These are phyloP conservation scores for Athene cunicularia DNA, from an alignment of 2,113 vertebrate species.

Conservation along the genomic window DNA sequence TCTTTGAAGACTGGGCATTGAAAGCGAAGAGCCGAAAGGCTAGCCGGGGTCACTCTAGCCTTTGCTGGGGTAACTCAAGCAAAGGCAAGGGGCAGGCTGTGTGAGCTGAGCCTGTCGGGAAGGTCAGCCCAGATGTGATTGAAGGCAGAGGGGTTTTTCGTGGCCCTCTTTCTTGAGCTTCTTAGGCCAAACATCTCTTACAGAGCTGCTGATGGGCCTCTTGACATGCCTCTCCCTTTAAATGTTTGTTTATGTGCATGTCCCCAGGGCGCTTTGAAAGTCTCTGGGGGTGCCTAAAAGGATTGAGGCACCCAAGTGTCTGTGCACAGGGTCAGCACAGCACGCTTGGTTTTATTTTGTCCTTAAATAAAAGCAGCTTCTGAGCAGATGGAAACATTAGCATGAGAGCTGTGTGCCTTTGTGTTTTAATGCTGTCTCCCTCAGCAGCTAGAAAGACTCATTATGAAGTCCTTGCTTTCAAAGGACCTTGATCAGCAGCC, in stretches of 20 bases:
- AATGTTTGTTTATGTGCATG: not conserved
- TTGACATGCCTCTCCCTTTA: not conserved
- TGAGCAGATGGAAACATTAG: not conserved
- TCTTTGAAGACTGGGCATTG: not conserved
- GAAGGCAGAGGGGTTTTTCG: not conserved
- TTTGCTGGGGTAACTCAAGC: not conserved
- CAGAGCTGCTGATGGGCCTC: not conserved
- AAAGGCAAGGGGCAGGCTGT: not conserved
- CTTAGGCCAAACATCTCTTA: not conserved
- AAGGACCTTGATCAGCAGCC: not conserved
- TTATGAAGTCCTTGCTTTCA: not conserved
- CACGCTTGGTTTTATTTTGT: not conserved
- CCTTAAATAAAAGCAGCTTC: slow-evolving; percentile 17
- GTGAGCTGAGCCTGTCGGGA: not conserved
- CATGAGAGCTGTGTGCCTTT: not conserved
- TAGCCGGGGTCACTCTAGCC: not conserved
- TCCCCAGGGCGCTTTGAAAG: not conserved
- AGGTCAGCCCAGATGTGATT: not conserved
- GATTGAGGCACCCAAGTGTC: not conserved
- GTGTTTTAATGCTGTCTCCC: slow-evolving; percentile 7
- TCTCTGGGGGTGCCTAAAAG: not conserved
- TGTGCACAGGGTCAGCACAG: not conserved
- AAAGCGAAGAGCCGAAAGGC: not conserved
- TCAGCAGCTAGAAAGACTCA: not conserved
- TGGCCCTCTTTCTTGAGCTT: not conserved